phyloP scores from a whole-genome alignment of 2,888 invertebrate genomes.

The Andrena flavipes region DNA sequence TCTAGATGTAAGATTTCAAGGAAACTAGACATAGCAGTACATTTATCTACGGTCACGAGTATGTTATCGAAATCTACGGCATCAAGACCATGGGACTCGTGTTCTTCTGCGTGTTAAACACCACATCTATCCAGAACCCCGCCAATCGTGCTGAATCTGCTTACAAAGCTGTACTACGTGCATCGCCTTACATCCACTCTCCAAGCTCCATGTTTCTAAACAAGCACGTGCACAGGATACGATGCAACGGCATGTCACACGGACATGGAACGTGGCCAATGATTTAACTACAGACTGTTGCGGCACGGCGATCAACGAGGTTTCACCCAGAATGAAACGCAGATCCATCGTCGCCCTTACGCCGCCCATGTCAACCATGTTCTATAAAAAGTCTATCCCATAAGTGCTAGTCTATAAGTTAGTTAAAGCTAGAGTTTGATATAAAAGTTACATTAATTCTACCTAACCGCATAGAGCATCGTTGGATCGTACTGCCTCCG shows the following conservation, averaged over 20 bases:
- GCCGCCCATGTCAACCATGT: slow-evolving; percentile 49
- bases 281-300: slow-evolving; percentile 45
- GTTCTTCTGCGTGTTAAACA: slow-evolving; percentile 51
- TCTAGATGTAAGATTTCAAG: slow-evolving; percentile 59
- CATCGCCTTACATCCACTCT: slow-evolving; percentile 39
- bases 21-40: slow-evolving; percentile 61
- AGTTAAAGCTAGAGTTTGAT: slow-evolving; percentile 82
- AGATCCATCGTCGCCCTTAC: slow-evolving; percentile 44
- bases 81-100: slow-evolving; percentile 68
- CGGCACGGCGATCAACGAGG: slow-evolving; percentile 45
- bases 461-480: slow-evolving; percentile 83
- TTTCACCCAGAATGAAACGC: slow-evolving; percentile 52
- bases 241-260: slow-evolving; percentile 36
- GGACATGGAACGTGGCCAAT: slow-evolving; percentile 47
- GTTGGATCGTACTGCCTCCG: slow-evolving; percentile 78
- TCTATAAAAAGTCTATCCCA: slow-evolving; percentile 63
- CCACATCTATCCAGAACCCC: slow-evolving; percentile 44
- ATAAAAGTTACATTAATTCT: slow-evolving; percentile 82
- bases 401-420: slow-evolving; percentile 83
- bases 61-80: slow-evolving; percentile 57
- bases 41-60: slow-evolving; percentile 56
- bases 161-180: slow-evolving; percentile 39
- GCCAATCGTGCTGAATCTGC: slow-evolving; percentile 42
- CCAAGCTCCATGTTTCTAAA: slow-evolving; percentile 47
- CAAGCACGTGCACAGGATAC: slow-evolving; percentile 49